These are phyloP conservation scores for Cercopithecus diana DNA, from an alignment of 2,797 vertebrate species.

Conservation along the genomic window DNA sequence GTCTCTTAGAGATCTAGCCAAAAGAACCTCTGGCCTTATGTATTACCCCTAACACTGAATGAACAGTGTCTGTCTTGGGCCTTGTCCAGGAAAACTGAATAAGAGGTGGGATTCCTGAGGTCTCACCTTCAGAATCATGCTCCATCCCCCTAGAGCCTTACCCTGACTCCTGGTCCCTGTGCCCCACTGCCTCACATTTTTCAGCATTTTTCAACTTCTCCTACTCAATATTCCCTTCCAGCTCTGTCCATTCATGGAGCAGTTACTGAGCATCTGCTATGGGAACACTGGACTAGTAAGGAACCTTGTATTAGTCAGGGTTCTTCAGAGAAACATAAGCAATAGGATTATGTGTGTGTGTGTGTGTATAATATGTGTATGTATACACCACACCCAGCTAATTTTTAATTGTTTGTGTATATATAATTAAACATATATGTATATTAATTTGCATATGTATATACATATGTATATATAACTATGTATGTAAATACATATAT, in stretches of 20 bases:
- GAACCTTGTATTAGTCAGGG: not conserved
- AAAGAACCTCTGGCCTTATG: not conserved
- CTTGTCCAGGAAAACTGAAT: slow-evolving; percentile 14
- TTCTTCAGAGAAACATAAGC: not conserved
- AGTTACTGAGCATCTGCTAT: not conserved
- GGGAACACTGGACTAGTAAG: not conserved
- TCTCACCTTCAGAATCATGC: not conserved
- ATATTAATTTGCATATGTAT: not conserved
- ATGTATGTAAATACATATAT: not conserved
- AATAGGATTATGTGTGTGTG: not conserved
- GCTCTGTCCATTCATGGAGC: not conserved
- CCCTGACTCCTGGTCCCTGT: not conserved
- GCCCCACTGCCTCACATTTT: not conserved
- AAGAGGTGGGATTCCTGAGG: not conserved
- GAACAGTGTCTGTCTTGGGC: not conserved
- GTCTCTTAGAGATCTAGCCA: not conserved
- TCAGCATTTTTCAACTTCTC: not conserved
- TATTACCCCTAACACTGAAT: not conserved
- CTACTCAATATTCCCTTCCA: not conserved
- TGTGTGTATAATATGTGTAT: not conserved
- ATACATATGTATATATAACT: not conserved
- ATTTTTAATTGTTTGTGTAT: not conserved
- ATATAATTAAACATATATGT: not conserved
- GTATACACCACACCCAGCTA: not conserved
- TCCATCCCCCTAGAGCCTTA: not conserved